Evolutionary conservation across 2,113 vertebrate species (phyloP).

Genomic region (Oryzias javanicus): DNA sequence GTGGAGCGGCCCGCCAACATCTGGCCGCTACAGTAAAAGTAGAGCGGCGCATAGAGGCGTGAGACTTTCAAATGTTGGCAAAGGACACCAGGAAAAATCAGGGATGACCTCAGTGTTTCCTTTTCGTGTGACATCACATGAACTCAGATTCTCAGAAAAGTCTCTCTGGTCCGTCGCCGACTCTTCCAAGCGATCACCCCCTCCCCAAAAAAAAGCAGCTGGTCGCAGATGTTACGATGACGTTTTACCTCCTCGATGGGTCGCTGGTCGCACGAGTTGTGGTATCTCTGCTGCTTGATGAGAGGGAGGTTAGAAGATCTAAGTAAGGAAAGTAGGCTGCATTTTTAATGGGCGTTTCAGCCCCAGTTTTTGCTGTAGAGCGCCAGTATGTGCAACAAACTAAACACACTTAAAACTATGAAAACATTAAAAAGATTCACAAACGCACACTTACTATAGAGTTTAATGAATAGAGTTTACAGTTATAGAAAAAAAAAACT

Average conservation of each 20-base stretch:
- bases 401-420: constrained; percentile 34
- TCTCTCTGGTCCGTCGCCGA: not conserved
- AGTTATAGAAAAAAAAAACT: too few species aligned
- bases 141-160: constrained; percentile 18
- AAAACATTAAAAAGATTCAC: constrained; percentile 37
- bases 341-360: constrained; percentile 46
- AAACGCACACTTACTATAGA: constrained; percentile 13
- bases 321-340: constrained; percentile 41
- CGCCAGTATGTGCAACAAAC: constrained; percentile 17
- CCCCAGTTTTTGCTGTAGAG: constrained; percentile 10
- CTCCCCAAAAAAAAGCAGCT: too few species aligned
- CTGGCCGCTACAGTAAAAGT: constrained; percentile 21
- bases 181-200: too few species aligned
- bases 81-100: constrained; percentile 7
- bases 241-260: constrained; percentile 11
- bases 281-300: constrained; percentile 25
- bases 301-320: constrained; percentile 17
- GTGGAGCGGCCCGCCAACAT: constrained; percentile 23
- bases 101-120: constrained; percentile 56
- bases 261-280: constrained; percentile 13
- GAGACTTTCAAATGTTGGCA: constrained; percentile 37
- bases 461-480: not conserved
- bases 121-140: constrained; percentile 45
- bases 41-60: constrained; percentile 2
- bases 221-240: constrained; percentile 1